phyloP scores from a whole-genome alignment of 2,113 vertebrate genomes.

The Phylloscopus trochilus region DNA sequence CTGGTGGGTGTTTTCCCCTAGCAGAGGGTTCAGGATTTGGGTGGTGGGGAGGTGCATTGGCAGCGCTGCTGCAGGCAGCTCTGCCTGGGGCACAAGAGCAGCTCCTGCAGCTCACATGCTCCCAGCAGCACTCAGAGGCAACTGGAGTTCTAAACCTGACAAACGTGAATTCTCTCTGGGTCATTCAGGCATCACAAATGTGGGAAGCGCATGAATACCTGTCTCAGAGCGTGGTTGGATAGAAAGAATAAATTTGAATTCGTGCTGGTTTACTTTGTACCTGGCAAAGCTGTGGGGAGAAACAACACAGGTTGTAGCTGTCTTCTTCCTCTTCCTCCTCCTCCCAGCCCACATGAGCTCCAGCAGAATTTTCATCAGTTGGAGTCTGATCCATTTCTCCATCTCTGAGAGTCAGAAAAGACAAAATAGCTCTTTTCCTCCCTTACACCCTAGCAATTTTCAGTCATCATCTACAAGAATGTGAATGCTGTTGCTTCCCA shows the following conservation, averaged over 20 bases:
- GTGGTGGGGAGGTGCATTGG: fast-evolving
- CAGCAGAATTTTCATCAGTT: neutral
- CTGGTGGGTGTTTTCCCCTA: neutral
- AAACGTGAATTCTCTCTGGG: neutral
- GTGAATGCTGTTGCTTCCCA: neutral
- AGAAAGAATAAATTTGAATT: neutral
- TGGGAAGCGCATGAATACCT: neutral
- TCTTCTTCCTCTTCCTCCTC: neutral
- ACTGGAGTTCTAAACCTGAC: neutral
- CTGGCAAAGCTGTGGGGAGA: neutral
- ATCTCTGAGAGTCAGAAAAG: neutral
- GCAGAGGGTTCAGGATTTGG: neutral
- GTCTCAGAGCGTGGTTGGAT: neutral
- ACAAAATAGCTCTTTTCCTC: neutral
- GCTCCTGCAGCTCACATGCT: neutral
- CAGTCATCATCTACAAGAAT: neutral
- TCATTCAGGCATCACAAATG: neutral
- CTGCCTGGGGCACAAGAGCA: neutral
- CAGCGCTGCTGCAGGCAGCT: neutral
- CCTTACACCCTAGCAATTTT: neutral
- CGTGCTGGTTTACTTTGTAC: neutral
- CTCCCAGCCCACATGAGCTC: neutral
- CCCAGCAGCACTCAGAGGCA: neutral
- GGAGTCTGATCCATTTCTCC: neutral
- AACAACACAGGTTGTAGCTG: neutral